Conservation (phyloP, 2,113 vertebrate species). For the Centrocercus urophasianus region DNA sequence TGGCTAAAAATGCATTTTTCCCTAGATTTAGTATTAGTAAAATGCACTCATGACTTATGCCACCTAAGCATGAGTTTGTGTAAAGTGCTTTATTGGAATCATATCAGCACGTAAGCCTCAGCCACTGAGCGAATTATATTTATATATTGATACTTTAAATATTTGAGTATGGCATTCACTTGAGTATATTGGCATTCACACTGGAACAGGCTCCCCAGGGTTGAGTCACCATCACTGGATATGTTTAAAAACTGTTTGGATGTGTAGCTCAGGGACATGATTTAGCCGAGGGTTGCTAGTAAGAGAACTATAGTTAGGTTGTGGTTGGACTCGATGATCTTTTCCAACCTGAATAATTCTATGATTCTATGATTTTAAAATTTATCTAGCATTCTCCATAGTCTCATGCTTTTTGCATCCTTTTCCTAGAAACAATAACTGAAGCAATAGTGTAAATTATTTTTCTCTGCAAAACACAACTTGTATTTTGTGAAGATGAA, state of each 20-base stretch:
- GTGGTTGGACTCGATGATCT: no score
- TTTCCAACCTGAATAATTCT: no score
- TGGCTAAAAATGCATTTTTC: not conserved
- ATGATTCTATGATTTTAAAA: not conserved
- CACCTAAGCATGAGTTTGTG: rapidly evolving
- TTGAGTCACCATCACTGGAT: no score
- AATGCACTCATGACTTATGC: not conserved
- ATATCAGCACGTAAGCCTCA: not conserved
- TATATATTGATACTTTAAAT: not conserved
- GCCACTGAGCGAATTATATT: not conserved
- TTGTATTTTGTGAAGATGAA: not conserved
- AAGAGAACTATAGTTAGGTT: no score
- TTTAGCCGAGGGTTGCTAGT: no score
- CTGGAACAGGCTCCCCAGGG: no score
- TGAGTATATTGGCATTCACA: no score
- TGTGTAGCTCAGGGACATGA: no score
- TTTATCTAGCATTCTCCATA: not conserved
- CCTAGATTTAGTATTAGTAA: not conserved
- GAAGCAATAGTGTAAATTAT: not conserved
- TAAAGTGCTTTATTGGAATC: not conserved
- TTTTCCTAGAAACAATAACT: not conserved
- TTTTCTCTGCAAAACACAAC: not conserved
- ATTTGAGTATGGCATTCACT: not conserved
- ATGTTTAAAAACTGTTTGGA: no score
- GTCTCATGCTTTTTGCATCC: not conserved